A percentile compares a stretch with the other conserved stretches of the same genome.
Evolutionary conservation across 2,888 invertebrate species (phyloP).

Genomic region (Pomacea canaliculata): DNA sequence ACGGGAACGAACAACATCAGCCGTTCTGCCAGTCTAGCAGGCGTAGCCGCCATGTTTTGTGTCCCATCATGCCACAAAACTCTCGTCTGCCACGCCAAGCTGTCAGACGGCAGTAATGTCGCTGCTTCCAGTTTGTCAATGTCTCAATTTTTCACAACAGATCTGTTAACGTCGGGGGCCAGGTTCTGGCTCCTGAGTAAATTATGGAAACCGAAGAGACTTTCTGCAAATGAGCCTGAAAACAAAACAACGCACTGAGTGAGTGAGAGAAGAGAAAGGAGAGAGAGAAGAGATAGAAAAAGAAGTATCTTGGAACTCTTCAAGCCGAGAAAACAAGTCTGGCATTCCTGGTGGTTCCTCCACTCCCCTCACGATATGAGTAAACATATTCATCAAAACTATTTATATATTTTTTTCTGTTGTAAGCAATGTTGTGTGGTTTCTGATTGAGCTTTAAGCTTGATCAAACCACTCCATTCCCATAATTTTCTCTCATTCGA

Average conservation of each 20-base stretch:
- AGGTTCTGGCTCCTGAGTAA: background rate
- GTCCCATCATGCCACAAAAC: conserved; percentile 3
- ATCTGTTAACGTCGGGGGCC: background rate
- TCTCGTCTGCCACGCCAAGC: background rate
- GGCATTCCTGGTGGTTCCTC: too few species aligned
- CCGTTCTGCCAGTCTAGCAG: background rate
- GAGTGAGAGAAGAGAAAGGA: background rate
- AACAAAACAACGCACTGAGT: background rate
- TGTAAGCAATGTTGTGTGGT: too few species aligned
- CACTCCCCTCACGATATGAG: too few species aligned
- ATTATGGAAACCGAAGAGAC: background rate
- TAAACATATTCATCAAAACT: too few species aligned
- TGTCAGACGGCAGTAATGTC: background rate
- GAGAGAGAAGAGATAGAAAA: background rate
- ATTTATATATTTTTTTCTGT: too few species aligned
- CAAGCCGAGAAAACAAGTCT: too few species aligned
- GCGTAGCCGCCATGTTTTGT: background rate
- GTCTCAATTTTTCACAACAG: conserved; percentile 18
- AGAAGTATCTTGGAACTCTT: too few species aligned
- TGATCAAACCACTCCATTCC: too few species aligned
- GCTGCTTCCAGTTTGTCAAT: conserved; percentile 15
- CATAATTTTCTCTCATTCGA: too few species aligned
- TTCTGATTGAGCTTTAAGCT: too few species aligned
- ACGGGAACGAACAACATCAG: conserved; percentile 6
- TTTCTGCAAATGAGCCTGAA: too few species aligned